phyloP scores from a whole-genome alignment of 1,140 invertebrate species.

The Bicyclus anynana region DNA sequence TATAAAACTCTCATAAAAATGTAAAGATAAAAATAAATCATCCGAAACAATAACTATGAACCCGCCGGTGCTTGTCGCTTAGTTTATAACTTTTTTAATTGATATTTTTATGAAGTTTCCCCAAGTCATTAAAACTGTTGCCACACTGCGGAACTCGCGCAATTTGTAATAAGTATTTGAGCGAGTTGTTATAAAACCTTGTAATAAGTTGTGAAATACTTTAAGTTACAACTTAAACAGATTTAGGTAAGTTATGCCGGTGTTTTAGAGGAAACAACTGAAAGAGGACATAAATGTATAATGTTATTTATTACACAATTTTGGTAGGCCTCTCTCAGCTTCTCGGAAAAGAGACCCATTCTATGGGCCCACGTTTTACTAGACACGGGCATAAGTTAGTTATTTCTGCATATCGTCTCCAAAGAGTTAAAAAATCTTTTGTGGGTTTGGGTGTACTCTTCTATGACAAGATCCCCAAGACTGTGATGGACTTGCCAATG shows the following conservation, averaged over 20 bases:
- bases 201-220: background rate
- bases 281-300: no score
- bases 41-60: conserved; percentile 5
- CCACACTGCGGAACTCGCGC: background rate
- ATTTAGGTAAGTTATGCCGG: background rate
- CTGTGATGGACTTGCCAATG: no score
- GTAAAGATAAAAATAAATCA: background rate
- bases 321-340: no score
- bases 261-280: no score
- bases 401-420: no score
- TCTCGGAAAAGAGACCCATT: no score
- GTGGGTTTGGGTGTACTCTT: no score
- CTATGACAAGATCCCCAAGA: no score
- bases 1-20: background rate
- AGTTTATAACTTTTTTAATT: conserved; percentile 6
- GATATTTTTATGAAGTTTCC: conserved; percentile 8
- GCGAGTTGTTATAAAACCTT: background rate
- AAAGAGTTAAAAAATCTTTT: no score
- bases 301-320: no score
- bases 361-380: no score
- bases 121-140: background rate
- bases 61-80: background rate
- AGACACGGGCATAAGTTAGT: no score
- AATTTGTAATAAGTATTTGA: background rate
- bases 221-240: background rate